phyloP scores from a whole-genome alignment of 2,888 invertebrate genomes.

The Lithophane semibrunnea region DNA sequence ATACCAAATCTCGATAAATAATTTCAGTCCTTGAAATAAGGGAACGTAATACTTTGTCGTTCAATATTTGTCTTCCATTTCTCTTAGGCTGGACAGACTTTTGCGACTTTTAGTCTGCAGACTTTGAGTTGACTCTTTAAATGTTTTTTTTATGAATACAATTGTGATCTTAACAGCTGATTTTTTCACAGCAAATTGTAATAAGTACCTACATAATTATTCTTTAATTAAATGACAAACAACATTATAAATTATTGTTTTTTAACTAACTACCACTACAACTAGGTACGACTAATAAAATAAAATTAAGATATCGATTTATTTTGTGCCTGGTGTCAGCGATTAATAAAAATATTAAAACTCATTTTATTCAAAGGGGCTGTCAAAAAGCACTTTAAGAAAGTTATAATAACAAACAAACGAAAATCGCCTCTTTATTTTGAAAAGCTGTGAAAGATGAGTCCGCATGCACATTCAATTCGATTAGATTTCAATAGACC shows the following conservation, averaged over 20 bases:
- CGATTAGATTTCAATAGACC: not conserved
- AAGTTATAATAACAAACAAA: not conserved
- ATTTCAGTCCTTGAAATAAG: constrained; percentile 39
- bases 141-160: not conserved
- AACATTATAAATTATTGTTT: not conserved
- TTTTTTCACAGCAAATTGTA: not conserved
- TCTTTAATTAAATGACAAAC: not conserved
- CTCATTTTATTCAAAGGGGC: not conserved
- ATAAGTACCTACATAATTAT: not conserved
- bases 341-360: not conserved
- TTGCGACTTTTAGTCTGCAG: constrained; percentile 10
- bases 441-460: not conserved
- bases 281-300: too few species aligned
- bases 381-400: not conserved
- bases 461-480: not conserved
- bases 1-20: constrained; percentile 48
- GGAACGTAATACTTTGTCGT: constrained; percentile 38
- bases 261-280: not conserved
- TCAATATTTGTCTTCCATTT: constrained; percentile 55
- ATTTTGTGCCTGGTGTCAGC: not conserved
- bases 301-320: not conserved
- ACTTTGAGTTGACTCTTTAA: not conserved
- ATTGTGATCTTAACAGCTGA: not conserved
- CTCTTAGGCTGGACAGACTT: constrained; percentile 1
- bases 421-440: not conserved